Evolutionary conservation across 2,888 invertebrate species (phyloP), one percentile per base, ranked within the genome.

Genomic region (Notodonta dromedarius): DNA sequence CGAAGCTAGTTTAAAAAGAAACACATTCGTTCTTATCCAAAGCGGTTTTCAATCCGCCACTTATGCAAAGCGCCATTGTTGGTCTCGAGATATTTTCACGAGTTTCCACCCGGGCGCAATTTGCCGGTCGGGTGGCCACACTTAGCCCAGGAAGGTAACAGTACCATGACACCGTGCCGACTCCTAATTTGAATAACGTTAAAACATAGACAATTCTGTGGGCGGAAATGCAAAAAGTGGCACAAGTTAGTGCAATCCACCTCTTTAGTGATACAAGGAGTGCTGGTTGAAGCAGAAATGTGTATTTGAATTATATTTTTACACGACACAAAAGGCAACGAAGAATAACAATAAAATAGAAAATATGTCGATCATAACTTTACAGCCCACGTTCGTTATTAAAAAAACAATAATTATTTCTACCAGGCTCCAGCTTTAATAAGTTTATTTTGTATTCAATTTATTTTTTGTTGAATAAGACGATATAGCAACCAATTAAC

Each of bases 71-170:
- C 54, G 56, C 67, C 62, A 76, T 76, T 76, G 76, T 76, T 76
- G 71, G 69, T 76, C 74, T 70, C 63, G 64, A 64, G 65, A 76
- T 75, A 75, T 76, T 77, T 79, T 82, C 71, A 71, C 74, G 71
- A 82, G 83, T 83, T 85, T 85, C 79, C 77, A 77, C 78, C 59
- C 77, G 78, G 79, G 70, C 74, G 77, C 82, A 84, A 87, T 87
- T 87, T 86, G 79, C 83, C 83, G 77, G 74, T 76, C 70, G 79
- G 84, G 64, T 82, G 80, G 62, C 58, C 56, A 52, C 65, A 59
- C 63, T 59, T 62, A 66, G 67, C 71, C 70, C 66, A 72, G 69
- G 71, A 73, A 72, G 74, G 74, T 76, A 76, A 73, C 71, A 69
- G 70, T 67, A 74, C 53, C 57, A 62, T 67, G 70, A 59, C 60